Evolutionary conservation across 2,113 vertebrate genomes (phyloP), one percentile per base, ranked within the genome.

Genomic region (Peromyscus leucopus): DNA sequence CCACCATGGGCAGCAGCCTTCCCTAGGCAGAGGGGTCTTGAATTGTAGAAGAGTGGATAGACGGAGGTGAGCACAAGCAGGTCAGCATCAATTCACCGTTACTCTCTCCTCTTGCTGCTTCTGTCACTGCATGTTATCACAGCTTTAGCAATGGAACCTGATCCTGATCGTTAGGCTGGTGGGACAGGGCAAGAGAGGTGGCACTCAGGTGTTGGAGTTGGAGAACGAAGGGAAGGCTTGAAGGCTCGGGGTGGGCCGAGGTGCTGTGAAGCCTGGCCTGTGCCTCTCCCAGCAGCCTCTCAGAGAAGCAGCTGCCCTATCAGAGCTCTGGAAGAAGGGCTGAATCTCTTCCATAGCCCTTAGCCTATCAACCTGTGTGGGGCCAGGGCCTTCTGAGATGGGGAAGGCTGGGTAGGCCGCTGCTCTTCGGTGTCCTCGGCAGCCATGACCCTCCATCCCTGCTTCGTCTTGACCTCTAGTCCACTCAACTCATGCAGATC

Each of bases 401-500:
- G 24, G 57, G n/a, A 22, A 61, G n/a, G 55, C 5, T 61, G 36
- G 79, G 36, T 2, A 57, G 19, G 4, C 21, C 33, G 57, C 42
- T 28, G 76, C 24, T 78, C 13, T 76, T 13, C 0, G 31, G 86
- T 28, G 42, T 5, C n/a, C 24, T 7, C 39, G 9, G 21, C n/a
- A 48, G 76, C 15, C 31, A 71, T 46, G 5, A 33, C 2, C 1
- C 9, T 5, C 3, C 9, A 1, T 4, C 4, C 8, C 26, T 1
- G 1, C 69, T 12, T n/a, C 46, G 19, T 57, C 76, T 21, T 1
- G 13, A 10, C 3, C 28, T 36, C 24, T 63, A 19, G 57, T 5
- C 2, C 51, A 15, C 33, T 61, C 85, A 9, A 11, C 33, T 31
- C 36, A 46, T 13, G 36, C 19, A 82, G 82, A 67, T 94, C 46